Base-by-base conservation (phyloP, 2,113 vertebrate genomes). In the Marcusenius ussheri region DNA sequence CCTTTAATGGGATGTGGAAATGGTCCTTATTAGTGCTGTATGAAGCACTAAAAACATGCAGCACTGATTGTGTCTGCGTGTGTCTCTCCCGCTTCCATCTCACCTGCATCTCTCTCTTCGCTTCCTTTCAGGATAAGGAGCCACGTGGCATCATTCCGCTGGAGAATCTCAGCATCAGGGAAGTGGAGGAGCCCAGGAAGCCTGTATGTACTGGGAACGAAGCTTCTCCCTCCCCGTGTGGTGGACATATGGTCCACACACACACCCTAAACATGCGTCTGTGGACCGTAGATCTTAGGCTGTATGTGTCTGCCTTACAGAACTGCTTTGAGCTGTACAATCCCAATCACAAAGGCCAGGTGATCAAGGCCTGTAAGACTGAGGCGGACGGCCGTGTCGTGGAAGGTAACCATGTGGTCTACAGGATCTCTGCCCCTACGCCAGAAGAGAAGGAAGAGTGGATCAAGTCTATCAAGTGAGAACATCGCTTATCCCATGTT, bases 391-490 rank as follows among this genome's bases (percentile, higher is more conserved):
- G 98, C 0, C 95, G 98, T 0, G 98, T 99, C 90, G 98, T 99
- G 0, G 98, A 99, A 94, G 98, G 98, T 42, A 99, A 99, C 94
- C 98, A 99, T 0, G 97, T 99, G 10, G 98, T 99, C 49, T 99
- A 99, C 88, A 96, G 98, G 91, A 99, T 99, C 97, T 99, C 98
- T 0, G 98, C 98, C 0, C 98, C 98, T 0, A 98, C 98, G 35
- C 97, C 97, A 0, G 98, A 99, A 90, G 98, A 99, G 92, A 99
- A 99, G 92, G 98, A 99, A 9, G 98, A 99, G 92, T 99, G 98
- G 98, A 99, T 99, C 92, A 99, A 99, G 93, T 99, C 98, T 53
- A 99, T 99, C 93, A 98, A 97, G 98, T 99, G 96, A 97, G 97
- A 70, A 31, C 94, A 4, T 47, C 45, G 21, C 83, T 47, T 47